Percentiles rank a stretch among this genome's conserved stretches.
These are phyloP conservation scores for Pteropus rufus DNA, from an alignment of 2,797 vertebrate species.

Conservation along the genomic window DNA sequence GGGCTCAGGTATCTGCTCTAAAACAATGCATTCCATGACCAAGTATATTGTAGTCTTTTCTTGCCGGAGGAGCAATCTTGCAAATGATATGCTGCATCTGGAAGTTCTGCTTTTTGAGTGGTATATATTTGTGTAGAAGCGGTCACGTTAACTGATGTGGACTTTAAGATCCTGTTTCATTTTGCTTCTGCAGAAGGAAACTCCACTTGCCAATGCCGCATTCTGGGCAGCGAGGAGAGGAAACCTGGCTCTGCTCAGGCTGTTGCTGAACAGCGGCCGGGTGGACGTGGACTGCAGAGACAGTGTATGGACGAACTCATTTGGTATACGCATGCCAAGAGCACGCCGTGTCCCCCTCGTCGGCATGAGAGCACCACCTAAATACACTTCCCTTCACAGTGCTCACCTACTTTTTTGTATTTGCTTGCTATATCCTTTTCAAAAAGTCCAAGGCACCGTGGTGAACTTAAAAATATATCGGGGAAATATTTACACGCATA, in stretches of 20 bases:
- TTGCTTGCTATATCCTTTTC: not conserved
- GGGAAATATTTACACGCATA: not conserved
- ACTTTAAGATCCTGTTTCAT: conserved; percentile 28
- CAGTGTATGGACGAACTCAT: conserved; percentile 86
- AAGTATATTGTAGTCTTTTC: not conserved
- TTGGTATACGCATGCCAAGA: conserved; percentile 74
- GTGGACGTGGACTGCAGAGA: conserved; percentile 99
- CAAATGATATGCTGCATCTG: not conserved
- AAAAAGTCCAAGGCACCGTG: not conserved
- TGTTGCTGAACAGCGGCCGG: conserved; percentile 96
- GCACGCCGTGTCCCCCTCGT: conserved; percentile 60
- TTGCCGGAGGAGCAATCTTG: not conserved
- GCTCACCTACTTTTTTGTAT: not conserved
- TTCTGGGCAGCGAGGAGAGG: conserved; percentile 98
- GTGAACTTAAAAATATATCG: not conserved
- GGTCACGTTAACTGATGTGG: accelerated
- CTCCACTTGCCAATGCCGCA: conserved; percentile 95
- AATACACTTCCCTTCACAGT: not conserved
- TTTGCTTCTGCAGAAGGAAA: conserved; percentile 91
- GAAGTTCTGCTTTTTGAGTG: not conserved
- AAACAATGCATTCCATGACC: not conserved
- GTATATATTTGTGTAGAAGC: accelerated
- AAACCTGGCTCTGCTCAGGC: conserved; percentile 94
- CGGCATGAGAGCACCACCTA: not conserved
- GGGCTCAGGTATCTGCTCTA: not conserved